Evolutionary conservation across 2,797 vertebrate species (phyloP).

Genomic region (Muraenolepis orangiensis): DNA sequence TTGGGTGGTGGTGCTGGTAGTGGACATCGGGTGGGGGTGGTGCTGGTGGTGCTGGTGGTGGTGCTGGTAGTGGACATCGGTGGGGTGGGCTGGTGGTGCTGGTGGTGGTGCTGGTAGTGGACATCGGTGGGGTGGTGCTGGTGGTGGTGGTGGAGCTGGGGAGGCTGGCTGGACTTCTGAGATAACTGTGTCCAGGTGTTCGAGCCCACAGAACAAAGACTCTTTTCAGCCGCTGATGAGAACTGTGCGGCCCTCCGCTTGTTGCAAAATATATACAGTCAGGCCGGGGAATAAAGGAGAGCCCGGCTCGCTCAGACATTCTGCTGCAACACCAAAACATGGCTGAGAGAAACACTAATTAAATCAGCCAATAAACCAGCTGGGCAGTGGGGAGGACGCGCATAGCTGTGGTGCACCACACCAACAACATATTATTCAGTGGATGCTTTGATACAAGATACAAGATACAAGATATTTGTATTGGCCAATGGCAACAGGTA

Average conservation of each 20-base stretch:
- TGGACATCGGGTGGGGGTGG: neutral
- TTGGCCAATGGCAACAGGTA: no score
- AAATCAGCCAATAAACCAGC: constrained; percentile 30
- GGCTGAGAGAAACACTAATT: constrained; percentile 65
- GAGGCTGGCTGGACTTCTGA: constrained; percentile 28
- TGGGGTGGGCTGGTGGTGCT: no score
- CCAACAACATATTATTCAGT: no score
- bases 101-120: neutral
- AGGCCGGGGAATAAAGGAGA: constrained; percentile 40
- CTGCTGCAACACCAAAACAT: constrained; percentile 73
- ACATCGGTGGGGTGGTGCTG: neutral
- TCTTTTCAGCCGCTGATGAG: constrained; percentile 84
- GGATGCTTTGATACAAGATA: no score
- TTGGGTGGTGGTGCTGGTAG: neutral
- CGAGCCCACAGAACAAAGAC: constrained; percentile 81
- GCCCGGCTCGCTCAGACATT: constrained; percentile 71
- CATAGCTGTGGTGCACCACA: neutral
- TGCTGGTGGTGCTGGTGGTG: no score
- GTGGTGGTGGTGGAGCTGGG: neutral
- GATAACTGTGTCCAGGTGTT: constrained; percentile 88
- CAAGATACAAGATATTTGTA: no score
- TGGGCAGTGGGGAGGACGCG: no score
- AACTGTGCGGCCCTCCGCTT: constrained; percentile 77
- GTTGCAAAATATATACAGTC: constrained; percentile 69
- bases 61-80: neutral